Evolutionary conservation across 2,797 vertebrate species (phyloP).

Genomic region (Falco columbarius): DNA sequence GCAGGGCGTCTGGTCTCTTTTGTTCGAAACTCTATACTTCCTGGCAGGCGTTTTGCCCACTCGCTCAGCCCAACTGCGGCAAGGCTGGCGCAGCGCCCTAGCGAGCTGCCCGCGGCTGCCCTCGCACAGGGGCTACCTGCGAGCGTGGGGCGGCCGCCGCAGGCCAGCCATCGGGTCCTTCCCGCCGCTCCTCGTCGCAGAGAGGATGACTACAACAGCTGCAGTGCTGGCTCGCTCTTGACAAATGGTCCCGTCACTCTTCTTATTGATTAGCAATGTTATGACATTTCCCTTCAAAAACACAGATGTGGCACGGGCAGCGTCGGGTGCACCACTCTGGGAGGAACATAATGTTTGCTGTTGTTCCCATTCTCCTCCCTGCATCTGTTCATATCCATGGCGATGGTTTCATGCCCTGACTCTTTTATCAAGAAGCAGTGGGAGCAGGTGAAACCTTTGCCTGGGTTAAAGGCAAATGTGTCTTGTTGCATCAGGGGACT

Average conservation of each 20-base stretch:
- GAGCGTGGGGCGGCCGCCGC: background rate
- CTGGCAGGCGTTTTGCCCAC: background rate
- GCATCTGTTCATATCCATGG: conserved; percentile 54
- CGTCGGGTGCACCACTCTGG: conserved; percentile 51
- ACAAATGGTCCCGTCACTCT: conserved; percentile 84
- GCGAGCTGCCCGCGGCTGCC: background rate
- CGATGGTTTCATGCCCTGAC: background rate
- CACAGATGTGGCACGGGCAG: conserved; percentile 78
- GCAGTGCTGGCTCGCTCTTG: conserved; percentile 74
- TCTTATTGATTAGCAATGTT: conserved; percentile 85
- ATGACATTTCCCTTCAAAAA: conserved; percentile 85
- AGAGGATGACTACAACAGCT: conserved; percentile 75
- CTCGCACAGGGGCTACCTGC: background rate
- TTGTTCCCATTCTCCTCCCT: conserved; percentile 37
- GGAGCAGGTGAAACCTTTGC: conserved; percentile 33
- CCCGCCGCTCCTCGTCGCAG: conserved; percentile 15
- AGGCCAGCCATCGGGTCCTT: background rate
- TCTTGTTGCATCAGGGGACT: background rate
- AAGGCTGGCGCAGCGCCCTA: background rate
- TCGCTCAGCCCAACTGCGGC: background rate
- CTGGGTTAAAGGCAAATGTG: background rate
- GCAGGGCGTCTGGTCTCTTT: conserved; percentile 29
- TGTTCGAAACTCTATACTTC: conserved; percentile 47
- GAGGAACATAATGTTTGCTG: conserved; percentile 63
- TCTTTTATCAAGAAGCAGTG: conserved; percentile 9